phyloP scores from a whole-genome alignment of 2,888 invertebrate genomes.

The Drosophila birchii region DNA sequence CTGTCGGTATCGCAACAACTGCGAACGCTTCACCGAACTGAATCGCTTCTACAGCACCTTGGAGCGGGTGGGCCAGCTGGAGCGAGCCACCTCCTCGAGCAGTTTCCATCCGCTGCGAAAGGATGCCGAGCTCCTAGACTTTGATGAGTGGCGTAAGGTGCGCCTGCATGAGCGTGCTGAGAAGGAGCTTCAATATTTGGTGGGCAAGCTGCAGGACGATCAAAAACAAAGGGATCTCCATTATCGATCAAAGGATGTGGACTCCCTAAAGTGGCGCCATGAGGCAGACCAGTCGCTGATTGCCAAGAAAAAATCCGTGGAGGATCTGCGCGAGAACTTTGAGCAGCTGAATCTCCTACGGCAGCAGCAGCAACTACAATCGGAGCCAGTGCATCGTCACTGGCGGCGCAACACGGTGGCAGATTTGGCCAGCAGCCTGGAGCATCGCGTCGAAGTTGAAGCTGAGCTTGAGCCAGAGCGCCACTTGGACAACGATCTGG shows the following conservation, averaged over 20 bases:
- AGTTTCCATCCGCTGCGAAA: slow-evolving; percentile 90
- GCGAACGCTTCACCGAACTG: slow-evolving; percentile 92
- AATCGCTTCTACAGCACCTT: slow-evolving; percentile 94
- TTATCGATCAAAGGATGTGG: slow-evolving; percentile 91
- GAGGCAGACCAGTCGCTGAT: slow-evolving; percentile 91
- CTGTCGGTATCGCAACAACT: slow-evolving; percentile 86
- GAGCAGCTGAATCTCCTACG: slow-evolving; percentile 87
- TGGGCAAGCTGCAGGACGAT: slow-evolving; percentile 90
- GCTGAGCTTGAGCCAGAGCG: slow-evolving; percentile 83
- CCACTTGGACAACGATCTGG: slow-evolving; percentile 91
- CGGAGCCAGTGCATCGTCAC: slow-evolving; percentile 81
- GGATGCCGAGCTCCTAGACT: slow-evolving; percentile 93
- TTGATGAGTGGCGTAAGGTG: slow-evolving; percentile 93
- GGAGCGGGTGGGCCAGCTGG: slow-evolving; percentile 93
- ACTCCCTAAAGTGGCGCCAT: slow-evolving; percentile 91
- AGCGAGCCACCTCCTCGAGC: slow-evolving; percentile 89
- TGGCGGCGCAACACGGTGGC: slow-evolving; percentile 94
- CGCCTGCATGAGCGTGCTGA: slow-evolving; percentile 92
- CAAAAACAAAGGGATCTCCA: slow-evolving; percentile 94
- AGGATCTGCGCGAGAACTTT: slow-evolving; percentile 92
- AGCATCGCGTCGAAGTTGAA: slow-evolving; percentile 81
- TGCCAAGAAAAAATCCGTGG: slow-evolving; percentile 94
- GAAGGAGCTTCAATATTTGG: slow-evolving; percentile 91
- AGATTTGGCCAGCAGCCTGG: slow-evolving; percentile 90
- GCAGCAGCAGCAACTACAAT: slow-evolving; percentile 85